These are phyloP conservation scores for Chiloscyllium plagiosum DNA, from an alignment of 2,113 vertebrate species.

Conservation along the genomic window DNA sequence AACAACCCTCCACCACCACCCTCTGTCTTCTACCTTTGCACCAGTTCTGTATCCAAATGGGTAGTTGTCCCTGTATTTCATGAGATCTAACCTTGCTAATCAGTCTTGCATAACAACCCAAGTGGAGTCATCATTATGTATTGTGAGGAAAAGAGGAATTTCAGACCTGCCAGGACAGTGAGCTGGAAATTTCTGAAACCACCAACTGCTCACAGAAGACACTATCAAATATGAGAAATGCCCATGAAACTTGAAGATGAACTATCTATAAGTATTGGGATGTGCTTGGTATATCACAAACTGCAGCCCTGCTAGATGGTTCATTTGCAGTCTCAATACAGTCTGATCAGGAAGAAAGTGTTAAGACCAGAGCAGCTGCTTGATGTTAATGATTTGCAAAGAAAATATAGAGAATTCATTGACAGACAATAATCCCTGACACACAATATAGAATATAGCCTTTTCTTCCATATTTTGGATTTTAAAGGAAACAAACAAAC, in stretches of 20 bases:
- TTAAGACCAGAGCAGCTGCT: neutral
- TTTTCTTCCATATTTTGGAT: neutral
- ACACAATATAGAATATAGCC: neutral
- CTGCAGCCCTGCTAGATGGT: neutral
- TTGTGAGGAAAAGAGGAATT: neutral
- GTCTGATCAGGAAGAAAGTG: neutral
- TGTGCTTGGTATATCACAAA: neutral
- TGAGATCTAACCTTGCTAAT: no score
- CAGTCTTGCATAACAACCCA: no score
- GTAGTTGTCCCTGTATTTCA: no score
- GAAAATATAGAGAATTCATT: neutral
- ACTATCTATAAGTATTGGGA: neutral
- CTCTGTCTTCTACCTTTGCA: no score
- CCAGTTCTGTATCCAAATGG: no score
- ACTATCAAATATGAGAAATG: neutral
- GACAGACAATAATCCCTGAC: neutral
- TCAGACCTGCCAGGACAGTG: neutral
- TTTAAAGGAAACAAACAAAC: no score
- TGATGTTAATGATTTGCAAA: neutral
- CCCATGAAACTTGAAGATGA: neutral
- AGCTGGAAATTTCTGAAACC: neutral
- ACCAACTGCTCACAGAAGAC: neutral
- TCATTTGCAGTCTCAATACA: neutral
- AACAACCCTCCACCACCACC: no score
- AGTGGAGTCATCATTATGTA: neutral